These are phyloP conservation scores for Oasisia sp. DNA, from an alignment of 2,888 invertebrate species.

Conservation along the genomic window DNA sequence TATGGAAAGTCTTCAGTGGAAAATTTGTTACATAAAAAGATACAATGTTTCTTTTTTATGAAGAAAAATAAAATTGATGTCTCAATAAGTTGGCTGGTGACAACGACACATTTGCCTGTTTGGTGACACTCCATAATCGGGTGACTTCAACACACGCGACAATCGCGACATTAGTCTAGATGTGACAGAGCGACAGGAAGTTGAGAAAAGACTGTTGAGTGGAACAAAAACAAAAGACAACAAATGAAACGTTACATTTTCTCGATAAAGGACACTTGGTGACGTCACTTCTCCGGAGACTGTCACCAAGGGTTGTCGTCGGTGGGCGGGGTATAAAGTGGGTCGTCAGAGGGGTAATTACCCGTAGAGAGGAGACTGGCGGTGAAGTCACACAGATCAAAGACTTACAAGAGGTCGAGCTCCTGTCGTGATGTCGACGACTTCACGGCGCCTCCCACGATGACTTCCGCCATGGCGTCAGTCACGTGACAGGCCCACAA, in stretches of 20 bases:
- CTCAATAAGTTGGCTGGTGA: too few relatives aligned
- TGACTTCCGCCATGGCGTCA: background rate
- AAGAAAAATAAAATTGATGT: too few relatives aligned
- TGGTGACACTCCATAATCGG: background rate
- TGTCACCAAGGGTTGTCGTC: slow-evolving; percentile 24
- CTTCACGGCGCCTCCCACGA: background rate
- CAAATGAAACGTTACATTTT: background rate
- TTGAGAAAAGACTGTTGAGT: slow-evolving; percentile 20
- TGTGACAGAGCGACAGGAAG: background rate
- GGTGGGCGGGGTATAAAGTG: slow-evolving; percentile 19
- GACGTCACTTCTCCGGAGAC: background rate
- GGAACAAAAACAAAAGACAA: background rate
- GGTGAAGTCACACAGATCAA: slow-evolving; percentile 22
- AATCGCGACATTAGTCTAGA: background rate
- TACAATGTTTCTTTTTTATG: too few relatives aligned
- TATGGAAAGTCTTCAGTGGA: slow-evolving; percentile 8
- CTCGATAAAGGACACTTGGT: background rate
- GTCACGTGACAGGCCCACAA: background rate
- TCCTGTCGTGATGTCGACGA: background rate
- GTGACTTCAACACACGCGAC: too few relatives aligned
- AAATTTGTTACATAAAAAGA: background rate
- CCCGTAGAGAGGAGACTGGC: slow-evolving; percentile 21
- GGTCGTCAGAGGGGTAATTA: slow-evolving; percentile 14
- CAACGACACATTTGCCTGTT: slow-evolving; percentile 19
- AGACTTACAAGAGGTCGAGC: background rate